Base-by-base conservation (phyloP, 2,888 invertebrate genomes). In the Drosophila subquinaria region DNA sequence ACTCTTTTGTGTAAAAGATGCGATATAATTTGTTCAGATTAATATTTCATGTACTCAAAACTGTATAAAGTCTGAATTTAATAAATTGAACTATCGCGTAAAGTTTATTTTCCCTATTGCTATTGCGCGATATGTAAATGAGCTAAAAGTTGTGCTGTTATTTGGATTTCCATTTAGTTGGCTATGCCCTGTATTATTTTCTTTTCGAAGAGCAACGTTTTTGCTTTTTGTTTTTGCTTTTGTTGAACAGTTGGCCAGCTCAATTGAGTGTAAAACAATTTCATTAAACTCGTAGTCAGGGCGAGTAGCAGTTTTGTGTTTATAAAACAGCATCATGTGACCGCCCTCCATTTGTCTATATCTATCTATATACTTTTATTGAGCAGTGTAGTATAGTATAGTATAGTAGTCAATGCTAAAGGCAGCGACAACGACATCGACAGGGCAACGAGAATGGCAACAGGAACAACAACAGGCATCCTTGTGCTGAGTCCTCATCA, bases 181-280 rank as follows among this genome's bases (percentile, higher is more conserved):
- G 64, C 55, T 56, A 1, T 50, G 59, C 43, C 66, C 50, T 61
- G 56, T 65, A 63, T 42, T 45, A 63, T 45, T 45, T 20, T 10
- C 15, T 45, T 36, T 9, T 17, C 5, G 9, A 60, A 42, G 40
- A 57, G 15, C 35, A 50, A 17, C 62, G 57, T 61, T 36, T 36
- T 36, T 30, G 30, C 17, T 52, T 59, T 17, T 53, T 40, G 52
- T 59, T 55, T 50, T 52, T 59, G 45, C 59, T 68, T 48, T 56
- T 60, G 53, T 72, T 75, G 75, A 75, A 52, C 74, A 82, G 83
- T 89, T 87, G 76, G 80, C 90, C 85, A 90, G 83, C 73, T 90
- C 89, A 89, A 89, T 89, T 89, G 91, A 90, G 89, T 90, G 90
- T 89, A 90, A 89, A 89, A 85, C 89, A 89, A 90, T 89, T 85